phyloP scores from a whole-genome alignment of 2,797 vertebrate genomes.

The Sebastolobus alascanus region DNA sequence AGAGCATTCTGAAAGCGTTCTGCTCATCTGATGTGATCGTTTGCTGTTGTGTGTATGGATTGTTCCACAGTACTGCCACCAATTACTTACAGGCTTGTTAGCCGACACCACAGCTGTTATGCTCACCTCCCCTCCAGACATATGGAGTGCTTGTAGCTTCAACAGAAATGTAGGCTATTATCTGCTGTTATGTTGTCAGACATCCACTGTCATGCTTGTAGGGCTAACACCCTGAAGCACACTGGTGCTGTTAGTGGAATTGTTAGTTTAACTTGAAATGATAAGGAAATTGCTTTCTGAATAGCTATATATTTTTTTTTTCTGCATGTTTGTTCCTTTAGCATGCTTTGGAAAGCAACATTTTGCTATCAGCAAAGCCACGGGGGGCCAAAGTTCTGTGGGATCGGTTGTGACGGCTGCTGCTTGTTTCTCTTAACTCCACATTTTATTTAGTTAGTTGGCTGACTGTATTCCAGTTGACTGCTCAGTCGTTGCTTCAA shows the following conservation, averaged over 20 bases:
- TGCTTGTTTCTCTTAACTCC: conserved; percentile 15
- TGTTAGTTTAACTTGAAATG: conserved; percentile 46
- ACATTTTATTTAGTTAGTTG: conserved; percentile 32
- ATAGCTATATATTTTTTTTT: background rate
- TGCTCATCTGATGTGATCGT: conserved; percentile 67
- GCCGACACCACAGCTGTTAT: conserved; percentile 57
- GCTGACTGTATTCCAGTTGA: conserved; percentile 25
- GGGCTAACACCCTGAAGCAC: conserved; percentile 46
- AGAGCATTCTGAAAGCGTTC: conserved; percentile 38
- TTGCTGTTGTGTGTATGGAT: conserved; percentile 69
- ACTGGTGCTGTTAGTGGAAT: conserved; percentile 23
- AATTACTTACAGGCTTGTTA: conserved; percentile 76
- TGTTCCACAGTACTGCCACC: conserved; percentile 59
- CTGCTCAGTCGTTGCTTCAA: conserved; percentile 5
- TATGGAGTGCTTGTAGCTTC: conserved; percentile 51
- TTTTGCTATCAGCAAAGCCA: conserved; percentile 42
- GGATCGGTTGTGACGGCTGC: conserved; percentile 33
- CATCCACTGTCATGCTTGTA: conserved; percentile 41
- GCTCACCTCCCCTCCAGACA: conserved; percentile 69
- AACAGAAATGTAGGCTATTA: conserved; percentile 64
- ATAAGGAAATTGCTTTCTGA: conserved; percentile 37
- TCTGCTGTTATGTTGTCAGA: conserved; percentile 62
- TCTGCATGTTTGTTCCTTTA: background rate
- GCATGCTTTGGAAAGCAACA: conserved; percentile 36
- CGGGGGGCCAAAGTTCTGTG: conserved; percentile 33